These are phyloP conservation scores for Falco columbarius DNA, from an alignment of 2,797 vertebrate species.

Conservation along the genomic window DNA sequence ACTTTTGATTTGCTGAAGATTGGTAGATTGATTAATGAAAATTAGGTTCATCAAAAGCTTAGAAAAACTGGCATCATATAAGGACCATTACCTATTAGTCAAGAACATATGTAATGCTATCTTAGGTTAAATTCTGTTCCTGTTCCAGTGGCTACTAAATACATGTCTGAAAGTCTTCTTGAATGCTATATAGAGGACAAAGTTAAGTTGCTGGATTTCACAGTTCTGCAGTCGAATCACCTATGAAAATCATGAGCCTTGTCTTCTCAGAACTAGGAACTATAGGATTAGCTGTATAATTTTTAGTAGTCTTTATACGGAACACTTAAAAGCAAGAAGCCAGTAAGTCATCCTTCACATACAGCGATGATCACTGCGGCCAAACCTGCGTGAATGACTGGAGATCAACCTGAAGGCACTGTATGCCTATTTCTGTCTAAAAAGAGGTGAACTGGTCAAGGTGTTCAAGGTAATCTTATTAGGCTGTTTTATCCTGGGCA, in stretches of 20 bases:
- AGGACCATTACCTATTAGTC: background rate
- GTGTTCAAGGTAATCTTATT: background rate
- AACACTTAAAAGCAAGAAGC: background rate
- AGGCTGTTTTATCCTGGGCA: background rate
- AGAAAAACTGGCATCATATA: background rate
- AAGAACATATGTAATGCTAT: background rate
- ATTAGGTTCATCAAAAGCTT: background rate
- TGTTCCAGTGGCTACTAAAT: background rate
- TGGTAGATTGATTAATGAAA: background rate
- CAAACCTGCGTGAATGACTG: background rate
- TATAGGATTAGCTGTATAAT: background rate
- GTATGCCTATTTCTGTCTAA: background rate
- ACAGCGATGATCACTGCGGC: accelerated
- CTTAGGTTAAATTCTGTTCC: background rate
- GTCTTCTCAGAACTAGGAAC: background rate
- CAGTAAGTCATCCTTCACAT: background rate
- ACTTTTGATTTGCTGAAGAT: background rate
- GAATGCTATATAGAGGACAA: background rate
- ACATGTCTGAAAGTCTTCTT: background rate
- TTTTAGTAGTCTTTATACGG: background rate
- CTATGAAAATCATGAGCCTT: background rate
- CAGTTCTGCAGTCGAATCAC: background rate
- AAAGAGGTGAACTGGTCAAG: background rate
- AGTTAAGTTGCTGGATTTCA: background rate
- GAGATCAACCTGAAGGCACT: background rate